These are phyloP conservation scores for Cottus gobio DNA, from an alignment of 2,113 vertebrate genomes.

Conservation along the genomic window DNA sequence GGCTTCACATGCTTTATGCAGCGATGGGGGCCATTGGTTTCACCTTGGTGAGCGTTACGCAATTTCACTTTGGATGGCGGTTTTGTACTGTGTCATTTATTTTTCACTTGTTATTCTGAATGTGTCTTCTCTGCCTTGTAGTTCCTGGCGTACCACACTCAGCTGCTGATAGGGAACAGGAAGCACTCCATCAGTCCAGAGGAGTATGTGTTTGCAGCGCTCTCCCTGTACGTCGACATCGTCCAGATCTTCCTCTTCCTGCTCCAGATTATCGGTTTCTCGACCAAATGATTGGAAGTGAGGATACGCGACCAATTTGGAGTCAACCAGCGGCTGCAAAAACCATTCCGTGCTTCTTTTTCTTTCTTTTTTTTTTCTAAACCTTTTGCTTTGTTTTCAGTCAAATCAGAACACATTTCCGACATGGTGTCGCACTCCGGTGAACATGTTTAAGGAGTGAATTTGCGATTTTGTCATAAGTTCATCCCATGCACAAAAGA, in stretches of 20 bases:
- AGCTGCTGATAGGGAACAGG: constrained; percentile 94
- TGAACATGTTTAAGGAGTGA: constrained; percentile 44
- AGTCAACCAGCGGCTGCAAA: background rate
- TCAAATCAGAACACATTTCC: constrained; percentile 22
- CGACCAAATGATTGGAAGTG: constrained; percentile 60
- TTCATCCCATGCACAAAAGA: constrained; percentile 24
- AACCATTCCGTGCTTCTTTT: background rate
- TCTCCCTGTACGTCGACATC: constrained; percentile 94
- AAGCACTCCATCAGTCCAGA: constrained; percentile 92
- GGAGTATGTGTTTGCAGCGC: constrained; percentile 92
- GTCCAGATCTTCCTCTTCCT: constrained; percentile 95
- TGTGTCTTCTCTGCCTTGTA: constrained; percentile 59
- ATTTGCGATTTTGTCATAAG: constrained; percentile 18
- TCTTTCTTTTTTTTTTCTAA: background rate
- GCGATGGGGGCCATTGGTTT: constrained; percentile 91
- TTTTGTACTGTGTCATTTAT: background rate
- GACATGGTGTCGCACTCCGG: constrained; percentile 8
- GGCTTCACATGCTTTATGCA: constrained; percentile 98
- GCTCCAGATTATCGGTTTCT: constrained; percentile 89
- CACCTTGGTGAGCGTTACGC: constrained; percentile 89
- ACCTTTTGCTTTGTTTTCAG: constrained; percentile 15
- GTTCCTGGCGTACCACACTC: constrained; percentile 98
- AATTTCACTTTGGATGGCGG: background rate
- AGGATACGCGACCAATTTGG: background rate
- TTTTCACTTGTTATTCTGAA: background rate